phyloP scores from a whole-genome alignment of 1,140 invertebrate species.

The Bombus balteatus region DNA sequence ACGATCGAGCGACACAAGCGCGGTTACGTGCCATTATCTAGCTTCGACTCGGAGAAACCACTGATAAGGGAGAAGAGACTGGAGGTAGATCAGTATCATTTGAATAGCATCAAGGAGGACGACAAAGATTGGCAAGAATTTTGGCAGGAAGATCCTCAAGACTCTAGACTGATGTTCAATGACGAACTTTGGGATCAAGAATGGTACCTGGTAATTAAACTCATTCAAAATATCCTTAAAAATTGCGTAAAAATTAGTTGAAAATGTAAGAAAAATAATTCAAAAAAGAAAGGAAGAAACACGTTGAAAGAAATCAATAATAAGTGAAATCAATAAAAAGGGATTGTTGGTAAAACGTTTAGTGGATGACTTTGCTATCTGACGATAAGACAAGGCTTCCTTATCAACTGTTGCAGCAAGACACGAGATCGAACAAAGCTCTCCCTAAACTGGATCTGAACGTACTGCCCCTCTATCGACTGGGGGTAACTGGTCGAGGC shows the following conservation, averaged over 20 bases:
- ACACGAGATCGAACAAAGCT: slow-evolving; percentile 77
- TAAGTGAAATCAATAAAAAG: not conserved
- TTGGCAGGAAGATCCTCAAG: not conserved
- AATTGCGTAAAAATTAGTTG: not conserved
- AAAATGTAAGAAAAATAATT: not conserved
- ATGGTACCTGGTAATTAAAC: slow-evolving; percentile 94
- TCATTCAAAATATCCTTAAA: not conserved
- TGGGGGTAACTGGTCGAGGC: slow-evolving; percentile 91
- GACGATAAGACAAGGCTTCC: slow-evolving; percentile 19
- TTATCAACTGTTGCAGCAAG: slow-evolving; percentile 69
- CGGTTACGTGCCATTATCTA: slow-evolving; percentile 78
- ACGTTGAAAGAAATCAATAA: not conserved
- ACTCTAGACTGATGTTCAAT: slow-evolving; percentile 85
- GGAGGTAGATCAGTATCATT: slow-evolving; percentile 33
- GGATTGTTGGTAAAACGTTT: not conserved
- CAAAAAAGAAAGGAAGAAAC: not conserved
- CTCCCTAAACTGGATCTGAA: slow-evolving; percentile 89
- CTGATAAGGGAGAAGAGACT: slow-evolving; percentile 74
- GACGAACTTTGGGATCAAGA: slow-evolving; percentile 94
- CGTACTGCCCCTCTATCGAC: slow-evolving; percentile 90
- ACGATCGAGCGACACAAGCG: slow-evolving; percentile 83
- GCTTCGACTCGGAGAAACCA: slow-evolving; percentile 69
- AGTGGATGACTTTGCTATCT: slow-evolving; percentile 21
- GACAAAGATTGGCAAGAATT: not conserved
- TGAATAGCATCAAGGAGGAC: slow-evolving; percentile 18